Base-by-base conservation (phyloP, 2,797 vertebrate genomes). In the Octomys mimax region DNA sequence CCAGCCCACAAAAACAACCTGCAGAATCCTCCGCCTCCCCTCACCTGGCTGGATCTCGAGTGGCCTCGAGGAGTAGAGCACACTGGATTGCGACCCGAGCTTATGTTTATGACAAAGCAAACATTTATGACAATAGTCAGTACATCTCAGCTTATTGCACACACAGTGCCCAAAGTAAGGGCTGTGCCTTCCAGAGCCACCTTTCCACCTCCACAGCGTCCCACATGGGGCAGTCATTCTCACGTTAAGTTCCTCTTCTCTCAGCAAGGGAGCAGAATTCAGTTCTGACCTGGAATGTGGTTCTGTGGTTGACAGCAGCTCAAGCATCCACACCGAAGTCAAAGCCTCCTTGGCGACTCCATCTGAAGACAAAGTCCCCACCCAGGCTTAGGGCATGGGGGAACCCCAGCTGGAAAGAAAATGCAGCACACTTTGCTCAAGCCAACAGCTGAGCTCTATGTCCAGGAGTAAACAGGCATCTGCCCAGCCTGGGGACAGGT, bases 371-470 rank as follows among this genome's bases (percentile, higher is more conserved):
- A 36, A 99, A 59, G 64, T 99, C 98, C 81, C 98, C 98, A 42
- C 99, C 98, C 95, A 99, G 88, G 89, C 87, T 68, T 92, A 99
- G 78, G 46, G 97, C 98, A 62, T 97, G 98, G 64, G 99, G 99
- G 95, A 99, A 96, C 70, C 98, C 97, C 93, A 99, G 91, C 99
- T 99, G 98, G 97, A 42, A 97, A 89, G 92, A 46, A 33, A 57
- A 0, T 46, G 46, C 19, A 19, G 46, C 49, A 28, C 46, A 9
- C 7, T 54, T 52, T 10, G 28, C 31, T 66, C 62, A 19, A 0
- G 0, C 49, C 31, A 39, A 36, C 14, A 82, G 59, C 4, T 3
- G 21, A 49, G 18, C 61, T 73, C 54, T 59, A 2, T 78, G 21
- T 36, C 12, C 70, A 10, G 46, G 10, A 24, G 14, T 26, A 11